Evolutionary conservation across 2,888 invertebrate species (phyloP).

Genomic region (Tiliacea aurago): DNA sequence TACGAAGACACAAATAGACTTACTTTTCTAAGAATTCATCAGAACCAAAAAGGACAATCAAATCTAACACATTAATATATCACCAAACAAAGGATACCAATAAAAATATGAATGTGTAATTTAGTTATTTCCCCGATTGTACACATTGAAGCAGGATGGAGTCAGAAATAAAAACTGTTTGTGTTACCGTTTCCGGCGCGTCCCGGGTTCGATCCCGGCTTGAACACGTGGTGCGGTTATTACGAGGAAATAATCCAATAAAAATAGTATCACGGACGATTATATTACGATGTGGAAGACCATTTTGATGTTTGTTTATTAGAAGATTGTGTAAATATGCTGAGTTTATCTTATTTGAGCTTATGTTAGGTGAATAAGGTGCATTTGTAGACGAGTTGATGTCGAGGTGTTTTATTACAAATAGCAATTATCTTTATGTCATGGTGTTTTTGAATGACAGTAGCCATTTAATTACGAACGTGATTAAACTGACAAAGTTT

Average conservation of each 20-base stretch:
- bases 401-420: constrained; percentile 43
- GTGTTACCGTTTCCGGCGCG: constrained; percentile 88
- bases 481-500: background rate
- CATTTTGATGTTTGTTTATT: constrained; percentile 68
- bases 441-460: background rate
- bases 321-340: constrained; percentile 65
- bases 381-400: constrained; percentile 22
- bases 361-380: constrained; percentile 32
- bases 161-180: constrained; percentile 90
- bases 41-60: background rate
- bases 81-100: constrained; percentile 54
- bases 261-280: constrained; percentile 85
- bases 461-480: background rate
- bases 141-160: constrained; percentile 79
- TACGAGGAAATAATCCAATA: constrained; percentile 87
- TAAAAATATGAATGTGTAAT: constrained; percentile 59
- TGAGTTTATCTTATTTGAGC: constrained; percentile 48
- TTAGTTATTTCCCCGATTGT: constrained; percentile 61
- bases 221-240: constrained; percentile 85
- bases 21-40: background rate
- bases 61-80: constrained; percentile 5
- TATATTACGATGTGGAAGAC: constrained; percentile 78
- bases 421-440: background rate
- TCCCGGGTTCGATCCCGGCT: constrained; percentile 81
- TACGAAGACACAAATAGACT: too few species aligned